Percentiles rank a stretch among this genome's conserved stretches.
These are phyloP conservation scores for Isurus oxyrinchus DNA, from an alignment of 2,113 vertebrate genomes.

Conservation along the genomic window DNA sequence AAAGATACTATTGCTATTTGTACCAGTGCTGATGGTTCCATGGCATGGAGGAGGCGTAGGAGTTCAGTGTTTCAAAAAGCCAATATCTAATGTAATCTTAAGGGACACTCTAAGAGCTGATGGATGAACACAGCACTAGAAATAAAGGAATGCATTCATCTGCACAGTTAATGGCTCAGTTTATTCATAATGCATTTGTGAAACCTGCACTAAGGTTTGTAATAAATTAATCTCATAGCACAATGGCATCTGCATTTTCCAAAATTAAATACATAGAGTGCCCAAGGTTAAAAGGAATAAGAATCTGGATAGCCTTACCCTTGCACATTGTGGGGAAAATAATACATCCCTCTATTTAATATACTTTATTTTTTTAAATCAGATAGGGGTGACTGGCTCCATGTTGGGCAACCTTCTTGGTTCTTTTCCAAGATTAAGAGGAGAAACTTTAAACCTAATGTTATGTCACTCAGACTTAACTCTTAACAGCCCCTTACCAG, in stretches of 20 bases:
- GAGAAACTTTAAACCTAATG: not conserved
- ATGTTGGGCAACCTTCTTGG: not conserved
- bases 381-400: not conserved
- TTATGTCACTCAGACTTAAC: not conserved
- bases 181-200: constrained; percentile 22
- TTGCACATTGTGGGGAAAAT: not conserved
- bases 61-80: not conserved
- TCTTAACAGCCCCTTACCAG: not conserved
- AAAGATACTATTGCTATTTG: not conserved
- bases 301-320: not conserved
- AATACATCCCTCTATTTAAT: not conserved
- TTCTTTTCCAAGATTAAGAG: not conserved
- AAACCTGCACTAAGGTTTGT: not conserved
- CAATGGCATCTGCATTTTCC: not conserved
- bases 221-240: constrained; percentile 7
- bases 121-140: not conserved
- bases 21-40: not conserved
- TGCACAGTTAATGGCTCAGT: not conserved
- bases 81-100: not conserved
- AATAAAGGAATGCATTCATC: not conserved
- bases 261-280: constrained; percentile 7
- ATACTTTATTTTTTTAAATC: not conserved
- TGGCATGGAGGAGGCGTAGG: not conserved
- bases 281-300: not conserved
- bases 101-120: not conserved